Conservation (phyloP, 2,113 vertebrate genomes). For the Cheilinus undulatus region DNA sequence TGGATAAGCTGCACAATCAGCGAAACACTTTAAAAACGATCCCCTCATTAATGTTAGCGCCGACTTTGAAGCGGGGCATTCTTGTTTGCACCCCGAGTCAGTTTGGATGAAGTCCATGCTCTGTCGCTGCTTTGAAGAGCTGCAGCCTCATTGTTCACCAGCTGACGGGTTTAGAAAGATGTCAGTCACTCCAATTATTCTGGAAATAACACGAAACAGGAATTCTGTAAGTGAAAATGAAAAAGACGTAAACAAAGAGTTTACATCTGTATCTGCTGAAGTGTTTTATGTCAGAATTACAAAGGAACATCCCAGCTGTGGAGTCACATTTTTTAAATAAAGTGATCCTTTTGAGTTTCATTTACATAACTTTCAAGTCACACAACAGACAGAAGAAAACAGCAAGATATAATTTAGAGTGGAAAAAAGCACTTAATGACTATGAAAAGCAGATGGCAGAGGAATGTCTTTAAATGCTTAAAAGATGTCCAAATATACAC, state of each 20-base stretch:
- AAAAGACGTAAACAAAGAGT: neutral
- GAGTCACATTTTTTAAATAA: conserved; percentile 64
- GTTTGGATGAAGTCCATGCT: conserved; percentile 48
- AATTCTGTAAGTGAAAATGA: conserved; percentile 13
- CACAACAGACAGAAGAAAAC: conserved; percentile 52
- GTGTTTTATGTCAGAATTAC: conserved; percentile 58
- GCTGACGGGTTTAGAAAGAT: conserved; percentile 34
- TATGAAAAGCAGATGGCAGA: conserved; percentile 73
- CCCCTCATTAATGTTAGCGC: conserved; percentile 63
- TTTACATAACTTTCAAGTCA: conserved; percentile 68
- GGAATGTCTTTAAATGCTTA: conserved; percentile 59
- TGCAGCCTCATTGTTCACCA: conserved; percentile 28
- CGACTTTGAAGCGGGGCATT: conserved; percentile 47
- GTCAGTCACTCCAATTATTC: conserved; percentile 23
- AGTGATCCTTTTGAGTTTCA: conserved; percentile 51
- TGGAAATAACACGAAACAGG: conserved; percentile 38
- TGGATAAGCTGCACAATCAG: conserved; percentile 72
- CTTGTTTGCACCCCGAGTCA: conserved; percentile 48
- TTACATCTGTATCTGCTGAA: conserved; percentile 10
- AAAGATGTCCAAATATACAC: conserved; percentile 53
- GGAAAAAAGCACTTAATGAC: conserved; percentile 66
- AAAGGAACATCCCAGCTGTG: conserved; percentile 50
- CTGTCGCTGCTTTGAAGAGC: conserved; percentile 35
- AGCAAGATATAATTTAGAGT: conserved; percentile 52
- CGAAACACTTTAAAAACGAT: conserved; percentile 63